These are phyloP conservation scores for Microcebus lehilahytsara DNA, from an alignment of 2,113 vertebrate genomes.

Conservation along the genomic window DNA sequence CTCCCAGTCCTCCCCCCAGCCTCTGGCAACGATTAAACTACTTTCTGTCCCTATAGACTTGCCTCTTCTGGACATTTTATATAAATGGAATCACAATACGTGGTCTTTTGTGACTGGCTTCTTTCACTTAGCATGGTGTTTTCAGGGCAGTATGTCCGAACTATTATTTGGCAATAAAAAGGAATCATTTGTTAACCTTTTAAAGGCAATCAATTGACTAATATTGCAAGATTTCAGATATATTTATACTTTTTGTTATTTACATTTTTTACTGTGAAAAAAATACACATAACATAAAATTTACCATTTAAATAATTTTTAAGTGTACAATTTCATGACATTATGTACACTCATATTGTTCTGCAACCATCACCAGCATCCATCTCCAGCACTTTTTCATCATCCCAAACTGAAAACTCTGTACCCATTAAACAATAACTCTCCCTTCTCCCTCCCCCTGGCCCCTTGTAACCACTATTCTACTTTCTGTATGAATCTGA, in stretches of 20 bases:
- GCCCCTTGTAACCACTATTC: background rate
- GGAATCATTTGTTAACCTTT: background rate
- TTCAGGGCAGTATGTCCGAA: background rate
- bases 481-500: background rate
- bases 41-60: background rate
- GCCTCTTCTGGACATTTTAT: background rate
- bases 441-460: background rate
- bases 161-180: background rate
- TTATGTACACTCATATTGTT: background rate
- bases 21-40: background rate
- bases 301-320: background rate
- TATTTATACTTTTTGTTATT: background rate
- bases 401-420: background rate
- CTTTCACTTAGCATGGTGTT: background rate
- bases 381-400: background rate
- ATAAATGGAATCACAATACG: background rate
- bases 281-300: background rate
- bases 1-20: background rate
- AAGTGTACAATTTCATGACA: background rate
- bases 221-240: constrained; percentile 9
- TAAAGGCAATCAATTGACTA: background rate
- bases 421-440: background rate
- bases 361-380: background rate
- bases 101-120: background rate
- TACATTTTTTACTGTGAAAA: background rate